These are phyloP conservation scores for Apostichopus leukothele DNA, from an alignment of 53 echinoderm and acorn worm genomes.

Conservation along the genomic window DNA sequence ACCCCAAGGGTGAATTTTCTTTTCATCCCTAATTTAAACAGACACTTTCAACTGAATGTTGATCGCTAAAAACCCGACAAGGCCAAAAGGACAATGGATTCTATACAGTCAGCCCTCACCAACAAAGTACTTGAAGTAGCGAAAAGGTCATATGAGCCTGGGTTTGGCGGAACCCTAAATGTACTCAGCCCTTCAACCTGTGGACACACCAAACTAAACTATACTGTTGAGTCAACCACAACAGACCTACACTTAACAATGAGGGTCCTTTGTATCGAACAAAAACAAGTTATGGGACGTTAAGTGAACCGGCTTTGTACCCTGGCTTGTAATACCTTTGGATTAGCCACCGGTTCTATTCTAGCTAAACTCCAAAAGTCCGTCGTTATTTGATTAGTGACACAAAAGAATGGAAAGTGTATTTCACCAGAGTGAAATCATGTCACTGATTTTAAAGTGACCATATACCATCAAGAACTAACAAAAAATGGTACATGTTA, in stretches of 20 bases:
- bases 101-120: background rate
- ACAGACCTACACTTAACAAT: background rate
- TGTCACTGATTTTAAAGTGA: no score
- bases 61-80: constrained; percentile 32
- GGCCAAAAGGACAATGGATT: constrained; percentile 18
- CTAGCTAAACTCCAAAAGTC: background rate
- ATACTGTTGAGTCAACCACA: constrained; percentile 24
- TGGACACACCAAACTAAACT: background rate
- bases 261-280: background rate
- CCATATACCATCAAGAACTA: no score
- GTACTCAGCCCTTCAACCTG: constrained; percentile 1
- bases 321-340: background rate
- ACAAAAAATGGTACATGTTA: no score
- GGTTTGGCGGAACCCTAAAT: background rate
- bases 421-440: no score
- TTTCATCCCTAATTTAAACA: background rate
- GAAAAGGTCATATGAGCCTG: background rate
- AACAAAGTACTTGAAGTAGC: constrained; percentile 27
- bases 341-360: background rate
- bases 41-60: background rate
- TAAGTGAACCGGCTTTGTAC: background rate
- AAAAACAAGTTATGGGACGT: background rate
- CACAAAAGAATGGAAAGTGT: background rate
- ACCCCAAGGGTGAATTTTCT: background rate
- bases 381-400: background rate